A percentile compares a stretch with the other conserved stretches of the same genome.
phyloP scores from a whole-genome alignment of 2,113 vertebrate genomes.

The Cyprinodon tularosa region DNA sequence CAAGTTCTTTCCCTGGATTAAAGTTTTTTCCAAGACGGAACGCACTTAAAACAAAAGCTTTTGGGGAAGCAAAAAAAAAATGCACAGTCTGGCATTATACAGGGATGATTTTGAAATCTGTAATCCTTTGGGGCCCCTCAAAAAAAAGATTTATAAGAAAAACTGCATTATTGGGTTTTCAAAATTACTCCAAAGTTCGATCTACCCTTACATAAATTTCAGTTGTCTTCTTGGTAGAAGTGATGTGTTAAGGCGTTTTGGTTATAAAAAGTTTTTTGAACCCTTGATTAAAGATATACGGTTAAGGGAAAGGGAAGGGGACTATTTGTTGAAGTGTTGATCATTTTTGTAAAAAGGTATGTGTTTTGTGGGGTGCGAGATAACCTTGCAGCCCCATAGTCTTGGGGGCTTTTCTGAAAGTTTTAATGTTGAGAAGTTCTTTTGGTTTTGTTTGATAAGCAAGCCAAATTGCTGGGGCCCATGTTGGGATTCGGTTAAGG shows the following conservation, averaged over 20 bases:
- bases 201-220: conserved; percentile 4
- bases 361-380: not conserved
- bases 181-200: conserved; percentile 24
- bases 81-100: not conserved
- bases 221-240: conserved; percentile 27
- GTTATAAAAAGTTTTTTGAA: conserved; percentile 26
- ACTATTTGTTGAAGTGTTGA: conserved; percentile 13
- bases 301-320: not conserved
- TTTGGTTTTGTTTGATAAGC: too few species aligned
- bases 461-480: too few species aligned
- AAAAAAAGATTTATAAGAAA: conserved; percentile 41
- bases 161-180: conserved; percentile 35
- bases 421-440: too few species aligned
- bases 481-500: too few species aligned
- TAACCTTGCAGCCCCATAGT: not conserved
- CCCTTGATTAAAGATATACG: conserved; percentile 31
- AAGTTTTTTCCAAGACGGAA: not conserved
- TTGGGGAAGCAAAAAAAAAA: not conserved
- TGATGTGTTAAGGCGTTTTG: too few species aligned
- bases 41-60: conserved; percentile 17
- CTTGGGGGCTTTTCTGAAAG: conserved; percentile 7
- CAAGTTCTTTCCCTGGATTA: not conserved
- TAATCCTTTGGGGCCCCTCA: conserved; percentile 29
- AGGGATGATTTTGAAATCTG: too few species aligned
- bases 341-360: not conserved